Conservation (phyloP, 2,888 invertebrate genomes). For the Lasioglossum villosulum region DNA sequence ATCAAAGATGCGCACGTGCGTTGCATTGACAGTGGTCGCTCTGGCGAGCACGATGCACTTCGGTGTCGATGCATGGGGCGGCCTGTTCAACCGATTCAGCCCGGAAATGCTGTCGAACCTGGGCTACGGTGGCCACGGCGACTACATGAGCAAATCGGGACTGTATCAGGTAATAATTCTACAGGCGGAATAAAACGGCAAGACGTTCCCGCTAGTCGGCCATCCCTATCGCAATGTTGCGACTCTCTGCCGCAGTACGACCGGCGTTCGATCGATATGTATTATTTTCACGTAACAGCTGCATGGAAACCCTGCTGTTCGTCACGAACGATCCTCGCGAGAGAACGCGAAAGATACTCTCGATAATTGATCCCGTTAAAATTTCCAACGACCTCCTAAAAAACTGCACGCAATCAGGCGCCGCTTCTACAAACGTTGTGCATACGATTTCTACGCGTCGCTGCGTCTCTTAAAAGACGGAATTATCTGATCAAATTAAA, state of each 20-base stretch:
- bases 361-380: background rate
- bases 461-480: background rate
- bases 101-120: slow-evolving; percentile 94
- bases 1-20: slow-evolving; percentile 63
- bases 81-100: slow-evolving; percentile 93
- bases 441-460: background rate
- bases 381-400: background rate
- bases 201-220: background rate
- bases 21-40: slow-evolving; percentile 69
- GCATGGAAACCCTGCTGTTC: slow-evolving; percentile 5
- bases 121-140: slow-evolving; percentile 90
- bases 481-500: background rate
- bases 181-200: background rate
- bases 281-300: slow-evolving; percentile 55
- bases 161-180: slow-evolving; percentile 85
- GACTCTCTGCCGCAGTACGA: slow-evolving; percentile 48
- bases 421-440: background rate
- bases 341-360: background rate
- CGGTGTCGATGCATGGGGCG: slow-evolving; percentile 89
- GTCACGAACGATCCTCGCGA: slow-evolving; percentile 13
- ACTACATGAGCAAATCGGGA: slow-evolving; percentile 84
- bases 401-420: background rate
- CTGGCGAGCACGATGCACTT: slow-evolving; percentile 73
- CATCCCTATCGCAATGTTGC: slow-evolving; percentile 17
- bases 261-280: slow-evolving; percentile 60